Base-by-base conservation (phyloP, 1,140 invertebrate genomes). In the Agrilus planipennis region DNA sequence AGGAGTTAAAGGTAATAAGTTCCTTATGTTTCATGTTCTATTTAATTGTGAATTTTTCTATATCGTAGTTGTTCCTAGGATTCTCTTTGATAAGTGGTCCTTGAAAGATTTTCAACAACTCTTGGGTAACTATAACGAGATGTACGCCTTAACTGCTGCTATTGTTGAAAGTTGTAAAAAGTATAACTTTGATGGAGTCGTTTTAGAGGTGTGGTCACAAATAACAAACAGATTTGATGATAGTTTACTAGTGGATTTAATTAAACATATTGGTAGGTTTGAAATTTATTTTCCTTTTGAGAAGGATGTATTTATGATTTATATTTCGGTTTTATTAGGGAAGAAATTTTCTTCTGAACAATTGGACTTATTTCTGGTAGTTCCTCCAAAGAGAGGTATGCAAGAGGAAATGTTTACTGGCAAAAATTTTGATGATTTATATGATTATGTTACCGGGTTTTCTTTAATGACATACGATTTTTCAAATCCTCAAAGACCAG, bases 391-490 rank as follows among this genome's bases (percentile, higher is more conserved):
- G 30, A 65, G 76, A 51, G 75, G 77, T 52, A 79, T 77, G 45
- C 60, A 65, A 4, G 64, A 64, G 36, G 77, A 84, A 50, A 72
- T 87, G 53, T 89, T 95, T 66, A 70, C 70, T 17, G 69, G 76
- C 43, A 65, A 81, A 42, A 75, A 90, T 48, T 89, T 91, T 64
- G 76, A 85, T 51, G 69, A 71, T 28, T 68, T 95, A 10, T 76
- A 79, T 49, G 71, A 79, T 19, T 67, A 81, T 61, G 72, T 95
- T 2, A 79, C 82, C 54, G 81, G 76, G 36, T 91, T 95, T 58
- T 92, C 88, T 27, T 68, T 96, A 1, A 93, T 94, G 89, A 94
- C 89, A 1, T 96, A 96, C 62, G 92, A 96, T 62, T 95, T 79
- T 63, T 92, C 89, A 17, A 85, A 64, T 64, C 67, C 81, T 9